Conservation (phyloP, 2,113 vertebrate genomes). For the Labeo catla region DNA sequence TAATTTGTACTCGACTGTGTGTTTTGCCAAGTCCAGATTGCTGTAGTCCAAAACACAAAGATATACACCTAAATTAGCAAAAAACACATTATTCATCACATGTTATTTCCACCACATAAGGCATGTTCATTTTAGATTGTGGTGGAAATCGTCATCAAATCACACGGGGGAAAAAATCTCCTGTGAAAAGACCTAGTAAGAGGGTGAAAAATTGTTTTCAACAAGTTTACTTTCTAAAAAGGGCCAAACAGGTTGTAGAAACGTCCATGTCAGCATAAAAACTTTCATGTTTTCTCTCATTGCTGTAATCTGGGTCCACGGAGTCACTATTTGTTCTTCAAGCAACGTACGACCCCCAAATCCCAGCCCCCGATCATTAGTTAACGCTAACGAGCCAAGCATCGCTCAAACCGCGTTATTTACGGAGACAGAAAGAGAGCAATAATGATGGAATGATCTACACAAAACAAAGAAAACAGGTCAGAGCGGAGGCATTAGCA, state of each 20-base stretch:
- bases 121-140: background rate
- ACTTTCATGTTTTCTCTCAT: background rate
- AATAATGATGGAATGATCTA: slow-evolving; percentile 17
- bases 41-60: background rate
- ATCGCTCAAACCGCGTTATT: slow-evolving; percentile 24
- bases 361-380: background rate
- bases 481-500: background rate
- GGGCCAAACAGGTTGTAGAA: background rate
- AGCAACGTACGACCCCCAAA: background rate
- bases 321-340: background rate
- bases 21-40: background rate
- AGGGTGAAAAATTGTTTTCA: background rate
- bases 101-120: background rate
- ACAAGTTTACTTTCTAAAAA: background rate
- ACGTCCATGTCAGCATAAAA: background rate
- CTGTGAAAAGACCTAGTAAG: background rate
- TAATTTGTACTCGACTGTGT: background rate
- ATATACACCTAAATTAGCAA: background rate
- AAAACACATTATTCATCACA: background rate
- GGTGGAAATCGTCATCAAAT: background rate
- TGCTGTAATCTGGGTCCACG: background rate
- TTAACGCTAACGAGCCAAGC: background rate
- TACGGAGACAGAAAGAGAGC: slow-evolving; percentile 37
- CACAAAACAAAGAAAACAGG: slow-evolving; percentile 9
- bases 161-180: background rate